These are phyloP conservation scores for Notechis scutatus DNA, from an alignment of 2,113 vertebrate genomes.

Conservation along the genomic window DNA sequence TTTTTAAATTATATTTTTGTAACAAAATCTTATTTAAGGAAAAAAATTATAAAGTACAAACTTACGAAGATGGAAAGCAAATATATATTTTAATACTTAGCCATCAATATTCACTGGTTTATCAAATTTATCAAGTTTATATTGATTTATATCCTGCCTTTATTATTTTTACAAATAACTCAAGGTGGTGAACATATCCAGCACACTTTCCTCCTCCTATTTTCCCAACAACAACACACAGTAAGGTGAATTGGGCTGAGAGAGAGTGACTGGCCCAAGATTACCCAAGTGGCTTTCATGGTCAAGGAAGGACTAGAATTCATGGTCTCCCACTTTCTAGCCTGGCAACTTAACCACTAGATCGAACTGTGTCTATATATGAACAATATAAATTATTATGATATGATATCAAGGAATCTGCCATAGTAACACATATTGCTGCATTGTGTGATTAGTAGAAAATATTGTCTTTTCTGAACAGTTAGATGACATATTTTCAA, in stretches of 20 bases:
- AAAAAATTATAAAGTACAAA: not conserved
- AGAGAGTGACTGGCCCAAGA: not conserved
- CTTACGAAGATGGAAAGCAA: not conserved
- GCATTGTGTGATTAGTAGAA: not conserved
- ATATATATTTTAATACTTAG: not conserved
- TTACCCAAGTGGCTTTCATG: not conserved
- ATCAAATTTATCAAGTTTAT: not conserved
- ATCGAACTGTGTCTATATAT: not conserved
- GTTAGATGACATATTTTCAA: no score
- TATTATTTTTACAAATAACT: not conserved
- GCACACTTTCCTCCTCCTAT: not conserved
- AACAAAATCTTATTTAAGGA: not conserved
- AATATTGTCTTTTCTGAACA: not conserved
- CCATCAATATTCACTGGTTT: not conserved
- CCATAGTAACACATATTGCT: not conserved
- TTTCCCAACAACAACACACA: not conserved
- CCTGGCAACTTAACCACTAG: not conserved
- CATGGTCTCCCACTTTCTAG: not conserved
- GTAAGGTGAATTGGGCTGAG: not conserved
- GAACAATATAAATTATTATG: not conserved
- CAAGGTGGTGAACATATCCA: not conserved
- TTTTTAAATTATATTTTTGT: not conserved
- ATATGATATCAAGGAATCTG: not conserved
- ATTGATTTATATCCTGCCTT: not conserved
- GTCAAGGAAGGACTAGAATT: not conserved